phyloP scores from a whole-genome alignment of 2,888 invertebrate species.

The Hyposoter dolosus region DNA sequence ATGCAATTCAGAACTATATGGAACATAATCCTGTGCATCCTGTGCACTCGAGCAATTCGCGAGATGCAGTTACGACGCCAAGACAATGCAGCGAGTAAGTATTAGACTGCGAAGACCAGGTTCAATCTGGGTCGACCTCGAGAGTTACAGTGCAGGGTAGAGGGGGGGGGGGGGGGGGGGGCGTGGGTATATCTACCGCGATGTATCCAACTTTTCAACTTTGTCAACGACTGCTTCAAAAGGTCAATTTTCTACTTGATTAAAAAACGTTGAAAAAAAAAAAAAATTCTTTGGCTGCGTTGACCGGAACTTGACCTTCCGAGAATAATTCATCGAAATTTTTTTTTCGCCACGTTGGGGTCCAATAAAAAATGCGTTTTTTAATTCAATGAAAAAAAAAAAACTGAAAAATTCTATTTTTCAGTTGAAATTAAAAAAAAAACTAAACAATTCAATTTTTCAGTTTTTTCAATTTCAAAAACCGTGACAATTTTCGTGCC shows the following conservation, averaged over 20 bases:
- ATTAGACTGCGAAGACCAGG: slow-evolving; percentile 48
- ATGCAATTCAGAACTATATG: slow-evolving; percentile 18
- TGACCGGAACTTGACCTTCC: not conserved
- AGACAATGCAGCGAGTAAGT: slow-evolving; percentile 50
- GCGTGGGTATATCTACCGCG: slow-evolving; percentile 13
- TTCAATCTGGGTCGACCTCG: slow-evolving; percentile 62
- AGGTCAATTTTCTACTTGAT: not conserved
- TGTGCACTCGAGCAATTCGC: slow-evolving; percentile 56
- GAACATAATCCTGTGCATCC: slow-evolving; percentile 64
- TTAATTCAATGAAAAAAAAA: too few relatives aligned
- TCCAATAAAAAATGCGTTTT: too few relatives aligned
- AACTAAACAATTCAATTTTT: too few relatives aligned
- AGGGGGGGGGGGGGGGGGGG: not conserved
- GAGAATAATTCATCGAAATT: too few relatives aligned
- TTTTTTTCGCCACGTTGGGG: not conserved
- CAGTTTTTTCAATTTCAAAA: too few relatives aligned
- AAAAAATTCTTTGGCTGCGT: not conserved
- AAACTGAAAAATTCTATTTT: too few relatives aligned
- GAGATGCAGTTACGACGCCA: slow-evolving; percentile 63
- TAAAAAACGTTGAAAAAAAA: not conserved
- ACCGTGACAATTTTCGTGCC: too few relatives aligned
- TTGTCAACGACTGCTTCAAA: not conserved
- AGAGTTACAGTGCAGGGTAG: not conserved
- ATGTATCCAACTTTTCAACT: slow-evolving; percentile 2
- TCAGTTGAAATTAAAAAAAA: too few relatives aligned